Evolutionary conservation across 2,888 invertebrate genomes (phyloP), one percentile per base, ranked within the genome.

Genomic region (Venusia cambrica): DNA sequence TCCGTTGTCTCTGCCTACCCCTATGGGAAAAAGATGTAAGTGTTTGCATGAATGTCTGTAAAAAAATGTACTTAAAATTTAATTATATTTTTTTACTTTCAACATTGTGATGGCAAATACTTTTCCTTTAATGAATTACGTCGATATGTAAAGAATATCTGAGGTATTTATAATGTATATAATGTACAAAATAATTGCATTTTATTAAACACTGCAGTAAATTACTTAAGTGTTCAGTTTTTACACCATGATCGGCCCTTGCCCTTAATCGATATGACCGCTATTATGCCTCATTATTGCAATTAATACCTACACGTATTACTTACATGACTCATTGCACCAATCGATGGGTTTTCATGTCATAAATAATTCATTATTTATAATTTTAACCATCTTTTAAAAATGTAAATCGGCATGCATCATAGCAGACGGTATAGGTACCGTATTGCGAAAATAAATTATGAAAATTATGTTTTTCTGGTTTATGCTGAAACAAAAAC

Each of bases 281-380:
- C 32, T 41, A 43, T 45, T 40, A 40, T 17, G 13, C 25, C 33
- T 37, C 34, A 48, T 48, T 48, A 43, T 38, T 43, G 40, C 30
- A 34, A 43, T 40, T 45, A 38, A 43, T 43, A 38, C 37, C 38
- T 22, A 40, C 29, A 34, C 42, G 8, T 32, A 24, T 31, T 8
- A 34, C 36, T 36, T 42, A 33, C 10, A 36, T 33, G 39, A 38
- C 14, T 37, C 27, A 37, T 35, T 34, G 22, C 28, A 38, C 10
- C 15, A 16, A 36, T 10, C 18, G 18, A 38, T 25, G 25, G 18
- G 31, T 36, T 30, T 38, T 34, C 19, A 33, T 38, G 16, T 32
- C 19, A 19, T 39, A 36, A 27, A 25, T 27, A 33, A 34, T 30
- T 29, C 4, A 26, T 26, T 17, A 26, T 22, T 35, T 4, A 24